These are phyloP conservation scores for Varecia variegata DNA, from an alignment of 2,797 vertebrate species.

Conservation along the genomic window DNA sequence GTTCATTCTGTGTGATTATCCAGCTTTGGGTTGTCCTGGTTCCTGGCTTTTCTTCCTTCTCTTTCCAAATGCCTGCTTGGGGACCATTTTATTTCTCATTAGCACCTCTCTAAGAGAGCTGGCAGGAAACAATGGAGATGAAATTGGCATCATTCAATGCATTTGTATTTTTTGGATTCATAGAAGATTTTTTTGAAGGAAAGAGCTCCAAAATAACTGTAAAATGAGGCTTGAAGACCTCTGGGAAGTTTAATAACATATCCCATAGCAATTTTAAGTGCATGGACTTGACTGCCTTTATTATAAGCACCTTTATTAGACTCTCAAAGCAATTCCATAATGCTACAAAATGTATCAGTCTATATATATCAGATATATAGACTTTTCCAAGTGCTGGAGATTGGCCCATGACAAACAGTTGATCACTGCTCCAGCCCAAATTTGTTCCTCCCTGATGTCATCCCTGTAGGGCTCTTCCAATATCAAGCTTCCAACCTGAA, in stretches of 20 bases:
- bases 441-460: conserved; percentile 50
- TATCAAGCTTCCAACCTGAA: conserved; percentile 27
- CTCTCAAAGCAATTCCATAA: neutral
- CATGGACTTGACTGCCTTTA: neutral
- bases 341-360: neutral
- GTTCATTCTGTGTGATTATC: neutral
- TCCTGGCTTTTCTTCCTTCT: neutral
- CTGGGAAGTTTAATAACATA: neutral
- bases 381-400: neutral
- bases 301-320: neutral
- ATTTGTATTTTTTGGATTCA: neutral
- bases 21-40: neutral
- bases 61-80: neutral
- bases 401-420: neutral
- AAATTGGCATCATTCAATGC: neutral
- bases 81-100: neutral
- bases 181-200: neutral
- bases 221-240: neutral
- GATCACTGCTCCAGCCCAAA: neutral
- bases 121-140: neutral
- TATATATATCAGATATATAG: neutral
- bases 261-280: neutral
- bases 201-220: neutral
- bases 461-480: neutral
- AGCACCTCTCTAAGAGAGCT: neutral